Conservation (phyloP, 2,797 vertebrate species). For the Novumbra hubbsi region DNA sequence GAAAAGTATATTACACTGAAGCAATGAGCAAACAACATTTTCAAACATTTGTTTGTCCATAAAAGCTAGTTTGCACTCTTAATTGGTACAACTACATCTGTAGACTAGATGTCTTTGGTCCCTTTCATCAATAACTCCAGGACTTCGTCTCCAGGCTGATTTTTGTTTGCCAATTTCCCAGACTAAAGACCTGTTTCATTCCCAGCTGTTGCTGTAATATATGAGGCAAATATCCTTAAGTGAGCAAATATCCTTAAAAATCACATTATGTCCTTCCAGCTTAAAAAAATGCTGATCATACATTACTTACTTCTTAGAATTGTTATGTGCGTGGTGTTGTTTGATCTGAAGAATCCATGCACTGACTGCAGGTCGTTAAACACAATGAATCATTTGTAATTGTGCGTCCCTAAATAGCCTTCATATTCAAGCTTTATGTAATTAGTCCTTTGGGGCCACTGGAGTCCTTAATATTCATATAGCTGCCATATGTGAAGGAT, state of each 20-base stretch:
- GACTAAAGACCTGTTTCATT: conserved; percentile 21
- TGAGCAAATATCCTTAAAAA: conserved; percentile 41
- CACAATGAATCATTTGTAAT: conserved; percentile 30
- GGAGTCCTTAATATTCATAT: conserved; percentile 33
- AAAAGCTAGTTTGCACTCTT: neutral
- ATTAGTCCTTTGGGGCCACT: conserved; percentile 9
- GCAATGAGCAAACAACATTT: neutral
- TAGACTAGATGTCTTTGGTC: neutral
- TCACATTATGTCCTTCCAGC: conserved; percentile 31
- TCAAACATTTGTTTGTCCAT: neutral
- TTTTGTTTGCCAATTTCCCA: conserved; percentile 15
- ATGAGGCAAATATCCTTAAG: conserved; percentile 37
- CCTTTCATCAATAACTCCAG: conserved; percentile 6
- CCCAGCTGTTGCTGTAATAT: conserved; percentile 22
- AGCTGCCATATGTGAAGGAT: conserved; percentile 23
- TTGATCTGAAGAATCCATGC: conserved; percentile 27
- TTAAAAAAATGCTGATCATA: conserved; percentile 22
- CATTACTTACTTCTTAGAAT: conserved; percentile 30
- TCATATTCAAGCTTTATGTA: conserved; percentile 23
- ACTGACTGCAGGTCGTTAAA: conserved; percentile 20
- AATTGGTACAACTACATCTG: neutral
- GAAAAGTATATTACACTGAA: neutral
- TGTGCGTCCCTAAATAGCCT: conserved; percentile 17
- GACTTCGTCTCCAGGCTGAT: neutral
- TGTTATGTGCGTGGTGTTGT: conserved; percentile 23